Evolutionary conservation across 2,888 invertebrate genomes (phyloP).

Genomic region (Rugalucina vietnamica): DNA sequence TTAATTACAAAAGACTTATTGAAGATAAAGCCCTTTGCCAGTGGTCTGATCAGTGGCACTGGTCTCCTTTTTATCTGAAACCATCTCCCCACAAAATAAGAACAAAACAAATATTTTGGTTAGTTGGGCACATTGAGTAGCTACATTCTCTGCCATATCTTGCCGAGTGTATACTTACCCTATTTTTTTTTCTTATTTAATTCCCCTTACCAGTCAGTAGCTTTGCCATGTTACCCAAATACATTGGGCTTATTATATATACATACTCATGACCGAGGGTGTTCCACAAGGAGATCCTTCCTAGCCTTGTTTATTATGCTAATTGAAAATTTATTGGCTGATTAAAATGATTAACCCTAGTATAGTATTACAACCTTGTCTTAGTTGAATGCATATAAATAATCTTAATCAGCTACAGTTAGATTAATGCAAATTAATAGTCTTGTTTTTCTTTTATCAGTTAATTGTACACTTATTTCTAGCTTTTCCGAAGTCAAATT

Average conservation of each 20-base stretch:
- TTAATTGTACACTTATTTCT: neutral
- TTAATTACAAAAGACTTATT: too few relatives aligned
- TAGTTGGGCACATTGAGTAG: neutral
- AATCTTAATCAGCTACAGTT: neutral
- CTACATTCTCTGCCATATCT: neutral
- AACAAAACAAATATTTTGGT: too few relatives aligned
- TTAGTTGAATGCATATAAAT: conserved; percentile 14
- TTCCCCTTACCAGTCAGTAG: conserved; percentile 63
- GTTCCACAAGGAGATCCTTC: neutral
- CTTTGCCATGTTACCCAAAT: conserved; percentile 61
- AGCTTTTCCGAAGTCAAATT: conserved; percentile 2
- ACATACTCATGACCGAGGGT: neutral
- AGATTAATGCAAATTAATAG: conserved; percentile 10
- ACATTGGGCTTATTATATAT: conserved; percentile 3
- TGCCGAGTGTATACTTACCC: neutral
- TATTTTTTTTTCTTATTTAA: conserved; percentile 35
- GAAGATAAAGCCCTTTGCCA: too few relatives aligned
- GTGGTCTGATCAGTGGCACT: too few relatives aligned
- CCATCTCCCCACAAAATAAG: too few relatives aligned
- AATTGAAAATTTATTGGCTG: neutral
- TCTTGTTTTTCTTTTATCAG: neutral
- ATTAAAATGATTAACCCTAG: conserved; percentile 1
- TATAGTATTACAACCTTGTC: conserved; percentile 5
- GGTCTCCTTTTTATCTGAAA: too few relatives aligned
- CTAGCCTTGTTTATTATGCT: neutral